These are phyloP conservation scores for Vicugna pacos DNA, from an alignment of 2,113 vertebrate genomes.

Conservation along the genomic window DNA sequence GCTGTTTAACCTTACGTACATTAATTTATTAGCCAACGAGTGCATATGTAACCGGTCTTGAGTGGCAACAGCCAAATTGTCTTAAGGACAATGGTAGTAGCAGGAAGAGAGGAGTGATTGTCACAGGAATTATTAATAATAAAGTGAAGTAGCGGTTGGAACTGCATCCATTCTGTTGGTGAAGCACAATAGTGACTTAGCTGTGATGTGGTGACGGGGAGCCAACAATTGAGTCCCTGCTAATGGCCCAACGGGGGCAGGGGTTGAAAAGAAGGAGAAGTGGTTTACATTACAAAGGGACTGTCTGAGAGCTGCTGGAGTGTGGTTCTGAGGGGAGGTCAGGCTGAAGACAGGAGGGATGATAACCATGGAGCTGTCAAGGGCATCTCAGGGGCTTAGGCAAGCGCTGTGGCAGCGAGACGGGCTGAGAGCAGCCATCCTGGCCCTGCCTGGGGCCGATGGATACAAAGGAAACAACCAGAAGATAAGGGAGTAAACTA, in stretches of 20 bases:
- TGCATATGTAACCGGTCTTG: constrained; percentile 25
- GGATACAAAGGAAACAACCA: constrained; percentile 56
- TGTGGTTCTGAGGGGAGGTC: constrained; percentile 74
- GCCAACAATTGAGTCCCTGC: constrained; percentile 73
- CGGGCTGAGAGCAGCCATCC: constrained; percentile 34
- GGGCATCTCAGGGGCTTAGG: constrained; percentile 73
- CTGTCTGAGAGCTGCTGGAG: constrained; percentile 73
- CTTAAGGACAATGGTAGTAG: background rate
- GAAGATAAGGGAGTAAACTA: constrained; percentile 51
- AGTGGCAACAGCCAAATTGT: constrained; percentile 12
- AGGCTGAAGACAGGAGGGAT: constrained; percentile 65
- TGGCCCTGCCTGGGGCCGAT: background rate
- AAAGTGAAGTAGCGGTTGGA: constrained; percentile 72
- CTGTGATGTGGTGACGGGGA: constrained; percentile 69
- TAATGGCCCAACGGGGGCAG: constrained; percentile 71
- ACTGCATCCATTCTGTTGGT: constrained; percentile 55
- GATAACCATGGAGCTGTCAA: constrained; percentile 78
- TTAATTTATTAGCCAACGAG: constrained; percentile 53
- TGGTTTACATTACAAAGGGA: constrained; percentile 82
- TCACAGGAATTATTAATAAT: constrained; percentile 79
- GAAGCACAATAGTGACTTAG: constrained; percentile 70
- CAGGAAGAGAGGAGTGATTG: background rate
- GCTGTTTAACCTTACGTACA: constrained; percentile 24
- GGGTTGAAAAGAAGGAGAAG: constrained; percentile 73
- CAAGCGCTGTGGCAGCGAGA: constrained; percentile 43